A percentile compares a stretch with the other conserved stretches of the same genome.
Evolutionary conservation across 1,140 invertebrate genomes (phyloP).

Genomic region (Drosophila bocki): DNA sequence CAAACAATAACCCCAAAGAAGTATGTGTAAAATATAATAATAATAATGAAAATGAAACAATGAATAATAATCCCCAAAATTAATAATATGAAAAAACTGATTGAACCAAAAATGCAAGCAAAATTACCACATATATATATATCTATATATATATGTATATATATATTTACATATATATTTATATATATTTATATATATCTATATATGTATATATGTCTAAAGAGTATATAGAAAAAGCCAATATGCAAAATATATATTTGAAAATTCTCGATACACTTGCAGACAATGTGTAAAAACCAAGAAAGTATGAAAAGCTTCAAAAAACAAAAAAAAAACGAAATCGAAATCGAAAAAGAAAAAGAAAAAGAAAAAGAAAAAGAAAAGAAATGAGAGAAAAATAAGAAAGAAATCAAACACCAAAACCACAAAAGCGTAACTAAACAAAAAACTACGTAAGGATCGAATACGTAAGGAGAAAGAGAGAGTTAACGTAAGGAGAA

Average conservation of each 20-base stretch:
- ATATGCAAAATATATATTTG: constrained; percentile 44
- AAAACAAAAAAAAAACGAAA: not conserved
- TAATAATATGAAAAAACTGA: constrained; percentile 37
- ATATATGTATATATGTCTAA: constrained; percentile 17
- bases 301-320: constrained; percentile 60
- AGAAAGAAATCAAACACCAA: constrained; percentile 19
- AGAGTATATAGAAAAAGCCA: constrained; percentile 24
- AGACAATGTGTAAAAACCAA: constrained; percentile 84
- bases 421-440: constrained; percentile 26
- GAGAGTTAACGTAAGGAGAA: not conserved
- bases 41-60: constrained; percentile 27
- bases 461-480: constrained; percentile 16
- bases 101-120: constrained; percentile 43
- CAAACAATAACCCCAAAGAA: constrained; percentile 22
- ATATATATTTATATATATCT: constrained; percentile 10
- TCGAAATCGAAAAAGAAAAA: not conserved
- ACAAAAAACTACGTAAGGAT: constrained; percentile 38
- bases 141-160: constrained; percentile 15
- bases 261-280: constrained; percentile 80
- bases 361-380: not conserved
- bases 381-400: constrained; percentile 12
- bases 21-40: constrained; percentile 52
- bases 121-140: constrained; percentile 27
- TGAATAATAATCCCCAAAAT: constrained; percentile 36
- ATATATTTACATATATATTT: constrained; percentile 3